These are phyloP conservation scores for Trinorchestia longiramus DNA, from an alignment of 1,140 invertebrate genomes.

Conservation along the genomic window DNA sequence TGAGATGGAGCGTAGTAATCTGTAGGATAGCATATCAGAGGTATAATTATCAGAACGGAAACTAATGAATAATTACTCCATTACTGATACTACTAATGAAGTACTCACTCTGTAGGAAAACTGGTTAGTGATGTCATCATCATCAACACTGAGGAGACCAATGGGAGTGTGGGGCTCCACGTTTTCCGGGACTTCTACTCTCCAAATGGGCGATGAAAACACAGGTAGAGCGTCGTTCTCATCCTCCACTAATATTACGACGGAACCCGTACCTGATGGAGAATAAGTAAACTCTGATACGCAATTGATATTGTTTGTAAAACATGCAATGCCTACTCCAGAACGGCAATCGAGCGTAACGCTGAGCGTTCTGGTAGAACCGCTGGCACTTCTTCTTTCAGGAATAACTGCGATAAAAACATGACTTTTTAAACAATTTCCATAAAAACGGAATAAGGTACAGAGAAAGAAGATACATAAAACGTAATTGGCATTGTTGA, in stretches of 20 bases:
- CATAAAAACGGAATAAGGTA: neutral
- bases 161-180: neutral
- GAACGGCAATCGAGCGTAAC: neutral
- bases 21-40: no score
- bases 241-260: slow-evolving; percentile 89
- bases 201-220: slow-evolving; percentile 67
- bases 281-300: neutral
- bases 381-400: neutral
- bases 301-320: neutral
- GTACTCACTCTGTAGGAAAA: slow-evolving; percentile 37
- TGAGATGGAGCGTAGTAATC: no score
- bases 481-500: neutral
- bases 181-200: slow-evolving; percentile 11
- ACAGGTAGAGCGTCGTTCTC: slow-evolving; percentile 92
- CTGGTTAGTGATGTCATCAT: slow-evolving; percentile 37
- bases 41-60: no score
- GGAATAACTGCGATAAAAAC: neutral
- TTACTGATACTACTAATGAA: no score
- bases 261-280: slow-evolving; percentile 81
- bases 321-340: neutral
- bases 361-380: neutral
- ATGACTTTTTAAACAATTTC: neutral
- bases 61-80: neutral
- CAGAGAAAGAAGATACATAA: neutral
- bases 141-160: slow-evolving; percentile 24